Evolutionary conservation across 2,113 vertebrate species (phyloP).

Genomic region (Varanus salvator): DNA sequence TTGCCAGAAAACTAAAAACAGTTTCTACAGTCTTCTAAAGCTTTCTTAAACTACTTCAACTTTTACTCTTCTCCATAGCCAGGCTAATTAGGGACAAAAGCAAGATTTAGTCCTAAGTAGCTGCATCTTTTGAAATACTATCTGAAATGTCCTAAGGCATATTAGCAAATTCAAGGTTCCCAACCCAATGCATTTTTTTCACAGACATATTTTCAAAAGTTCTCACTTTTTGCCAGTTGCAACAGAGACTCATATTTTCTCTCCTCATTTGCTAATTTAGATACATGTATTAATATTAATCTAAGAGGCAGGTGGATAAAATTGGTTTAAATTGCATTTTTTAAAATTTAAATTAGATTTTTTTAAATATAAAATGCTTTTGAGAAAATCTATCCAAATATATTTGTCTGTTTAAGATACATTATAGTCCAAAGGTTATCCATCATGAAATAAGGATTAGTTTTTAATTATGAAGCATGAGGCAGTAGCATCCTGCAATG

Average conservation of each 20-base stretch:
- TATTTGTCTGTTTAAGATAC: no score
- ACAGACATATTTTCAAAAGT: slow-evolving; percentile 1
- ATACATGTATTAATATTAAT: neutral
- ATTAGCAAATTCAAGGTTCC: neutral
- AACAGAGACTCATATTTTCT: neutral
- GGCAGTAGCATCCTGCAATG: no score
- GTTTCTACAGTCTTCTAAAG: neutral
- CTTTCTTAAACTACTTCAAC: neutral
- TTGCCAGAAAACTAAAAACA: neutral
- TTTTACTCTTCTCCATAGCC: neutral
- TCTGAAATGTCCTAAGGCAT: neutral
- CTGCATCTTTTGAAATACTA: neutral
- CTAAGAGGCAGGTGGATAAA: no score
- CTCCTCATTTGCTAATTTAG: neutral
- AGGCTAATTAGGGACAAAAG: neutral
- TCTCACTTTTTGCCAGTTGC: neutral
- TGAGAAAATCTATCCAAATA: no score
- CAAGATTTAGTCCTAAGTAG: neutral
- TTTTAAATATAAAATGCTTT: no score
- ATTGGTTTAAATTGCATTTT: no score
- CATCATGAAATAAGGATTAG: no score
- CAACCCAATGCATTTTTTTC: neutral
- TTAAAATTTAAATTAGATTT: no score
- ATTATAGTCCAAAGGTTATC: no score
- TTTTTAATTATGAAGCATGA: no score